phyloP scores from a whole-genome alignment of 2,888 invertebrate genomes.

The Rhynchonema sp. region DNA sequence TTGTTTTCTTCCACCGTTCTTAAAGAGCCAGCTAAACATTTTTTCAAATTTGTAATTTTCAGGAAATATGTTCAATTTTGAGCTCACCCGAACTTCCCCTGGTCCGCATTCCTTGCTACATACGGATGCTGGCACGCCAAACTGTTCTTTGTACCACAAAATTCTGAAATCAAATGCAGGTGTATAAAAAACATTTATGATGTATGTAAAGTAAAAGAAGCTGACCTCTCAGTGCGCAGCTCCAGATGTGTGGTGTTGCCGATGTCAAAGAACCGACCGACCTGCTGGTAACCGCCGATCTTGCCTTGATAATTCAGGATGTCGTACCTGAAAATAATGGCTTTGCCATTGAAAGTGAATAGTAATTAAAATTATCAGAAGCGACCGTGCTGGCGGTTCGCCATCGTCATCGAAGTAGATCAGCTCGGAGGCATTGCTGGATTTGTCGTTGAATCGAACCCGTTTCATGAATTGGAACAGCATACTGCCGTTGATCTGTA shows the following conservation, averaged over 20 bases:
- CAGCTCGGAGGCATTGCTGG: slow-evolving; percentile 34
- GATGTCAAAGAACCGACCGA: slow-evolving; percentile 41
- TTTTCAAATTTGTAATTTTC: too few relatives aligned
- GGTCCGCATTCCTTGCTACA: neutral
- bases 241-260: slow-evolving; percentile 13
- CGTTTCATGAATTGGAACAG: slow-evolving; percentile 48
- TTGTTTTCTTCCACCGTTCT: too few relatives aligned
- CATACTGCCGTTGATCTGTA: slow-evolving; percentile 50
- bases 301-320: slow-evolving; percentile 50
- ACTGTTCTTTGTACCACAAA: slow-evolving; percentile 11
- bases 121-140: neutral
- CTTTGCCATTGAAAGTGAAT: neutral
- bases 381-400: slow-evolving; percentile 54
- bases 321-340: slow-evolving; percentile 43
- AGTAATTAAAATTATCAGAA: neutral
- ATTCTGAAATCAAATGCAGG: too few relatives aligned
- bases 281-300: slow-evolving; percentile 37
- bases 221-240: slow-evolving; percentile 37
- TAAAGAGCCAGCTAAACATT: too few relatives aligned
- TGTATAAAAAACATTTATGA: too few relatives aligned
- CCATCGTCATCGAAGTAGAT: slow-evolving; percentile 54
- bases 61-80: too few relatives aligned
- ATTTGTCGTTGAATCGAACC: slow-evolving; percentile 41
- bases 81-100: slow-evolving; percentile 10
- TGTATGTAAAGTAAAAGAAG: too few relatives aligned